A percentile compares a stretch with the other conserved stretches of the same genome.
Conservation (phyloP, 2,113 vertebrate genomes). For the Petroica traversi region DNA sequence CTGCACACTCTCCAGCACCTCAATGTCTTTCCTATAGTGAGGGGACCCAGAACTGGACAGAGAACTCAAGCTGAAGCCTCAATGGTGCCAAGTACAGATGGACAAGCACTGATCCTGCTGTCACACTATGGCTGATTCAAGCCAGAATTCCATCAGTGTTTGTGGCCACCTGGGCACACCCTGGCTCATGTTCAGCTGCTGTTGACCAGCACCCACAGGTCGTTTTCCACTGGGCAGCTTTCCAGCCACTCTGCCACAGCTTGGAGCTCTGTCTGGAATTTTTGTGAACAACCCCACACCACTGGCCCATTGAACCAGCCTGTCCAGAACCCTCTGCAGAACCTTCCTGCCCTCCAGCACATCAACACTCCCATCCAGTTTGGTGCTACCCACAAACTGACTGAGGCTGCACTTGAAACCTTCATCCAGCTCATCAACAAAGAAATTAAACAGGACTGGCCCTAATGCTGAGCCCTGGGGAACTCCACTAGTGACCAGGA, state of each 20-base stretch:
- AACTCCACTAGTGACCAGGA: background rate
- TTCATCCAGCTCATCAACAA: background rate
- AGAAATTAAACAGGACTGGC: background rate
- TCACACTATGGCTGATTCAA: background rate
- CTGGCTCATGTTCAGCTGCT: too few relatives aligned
- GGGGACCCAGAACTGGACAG: background rate
- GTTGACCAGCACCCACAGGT: background rate
- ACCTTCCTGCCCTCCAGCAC: background rate
- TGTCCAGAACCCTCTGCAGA: background rate
- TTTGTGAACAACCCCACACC: background rate
- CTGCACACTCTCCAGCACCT: background rate
- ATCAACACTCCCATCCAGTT: accelerated
- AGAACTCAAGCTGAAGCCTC: background rate
- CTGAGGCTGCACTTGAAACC: background rate
- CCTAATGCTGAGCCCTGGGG: background rate
- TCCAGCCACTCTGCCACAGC: background rate
- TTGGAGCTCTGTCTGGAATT: background rate
- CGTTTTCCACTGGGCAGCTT: background rate
- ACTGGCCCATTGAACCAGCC: accelerated
- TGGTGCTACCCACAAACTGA: background rate
- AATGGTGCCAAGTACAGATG: background rate
- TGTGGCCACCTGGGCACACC: background rate
- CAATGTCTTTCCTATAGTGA: background rate
- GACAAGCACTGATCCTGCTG: background rate
- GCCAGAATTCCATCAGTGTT: accelerated